Conservation (phyloP, 2,797 vertebrate species). For the Spheniscus humboldti region DNA sequence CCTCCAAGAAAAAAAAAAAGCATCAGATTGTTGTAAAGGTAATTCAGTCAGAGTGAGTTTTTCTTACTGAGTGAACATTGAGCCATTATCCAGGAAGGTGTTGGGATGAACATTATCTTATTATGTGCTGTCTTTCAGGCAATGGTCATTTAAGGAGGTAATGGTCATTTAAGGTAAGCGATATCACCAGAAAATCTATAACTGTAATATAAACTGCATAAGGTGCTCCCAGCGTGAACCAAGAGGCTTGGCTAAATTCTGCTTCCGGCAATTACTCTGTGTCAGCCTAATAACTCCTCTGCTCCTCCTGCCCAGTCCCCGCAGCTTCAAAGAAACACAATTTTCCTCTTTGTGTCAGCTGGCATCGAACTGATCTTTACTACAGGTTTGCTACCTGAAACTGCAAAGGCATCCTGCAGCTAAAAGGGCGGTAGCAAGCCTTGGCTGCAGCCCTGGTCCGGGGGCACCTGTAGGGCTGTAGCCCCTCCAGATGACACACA, state of each 20-base stretch:
- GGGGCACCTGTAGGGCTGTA: neutral
- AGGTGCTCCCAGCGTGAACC: slow-evolving; percentile 35
- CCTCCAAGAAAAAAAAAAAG: neutral
- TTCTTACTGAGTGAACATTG: neutral
- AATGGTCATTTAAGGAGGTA: slow-evolving; percentile 7
- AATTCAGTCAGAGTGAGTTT: neutral
- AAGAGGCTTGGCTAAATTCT: slow-evolving; percentile 10
- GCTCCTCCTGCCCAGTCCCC: slow-evolving; percentile 31
- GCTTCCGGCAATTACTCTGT: slow-evolving; percentile 53
- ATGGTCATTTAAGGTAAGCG: slow-evolving; percentile 42
- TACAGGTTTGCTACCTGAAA: slow-evolving; percentile 38
- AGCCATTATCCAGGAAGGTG: neutral
- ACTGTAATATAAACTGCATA: slow-evolving; percentile 45
- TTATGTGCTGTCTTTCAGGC: neutral
- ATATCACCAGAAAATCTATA: slow-evolving; percentile 30
- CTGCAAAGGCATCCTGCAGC: neutral
- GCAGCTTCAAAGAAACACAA: neutral
- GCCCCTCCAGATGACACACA: neutral
- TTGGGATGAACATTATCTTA: neutral
- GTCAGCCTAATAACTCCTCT: slow-evolving; percentile 33
- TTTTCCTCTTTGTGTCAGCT: slow-evolving; percentile 13
- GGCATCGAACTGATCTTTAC: neutral
- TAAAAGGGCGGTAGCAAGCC: neutral
- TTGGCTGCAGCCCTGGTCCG: neutral
- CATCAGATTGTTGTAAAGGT: neutral